Evolutionary conservation across 2,888 invertebrate species (phyloP).

Genomic region (Lydus trimaculatus): DNA sequence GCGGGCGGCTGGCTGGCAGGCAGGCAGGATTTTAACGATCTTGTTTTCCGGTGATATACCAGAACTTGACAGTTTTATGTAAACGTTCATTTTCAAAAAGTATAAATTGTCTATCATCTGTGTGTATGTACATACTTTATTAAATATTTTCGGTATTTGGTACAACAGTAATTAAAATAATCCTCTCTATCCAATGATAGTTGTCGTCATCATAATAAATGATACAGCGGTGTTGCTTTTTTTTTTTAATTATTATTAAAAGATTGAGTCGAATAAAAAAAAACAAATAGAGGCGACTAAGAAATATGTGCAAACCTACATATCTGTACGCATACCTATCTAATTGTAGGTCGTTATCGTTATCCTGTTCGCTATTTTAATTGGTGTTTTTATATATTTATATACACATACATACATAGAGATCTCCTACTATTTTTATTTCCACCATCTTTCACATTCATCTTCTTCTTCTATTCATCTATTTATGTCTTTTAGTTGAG

Average conservation of each 20-base stretch:
- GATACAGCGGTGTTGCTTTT: not conserved
- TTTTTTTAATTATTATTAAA: not conserved
- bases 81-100: not conserved
- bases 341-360: conserved; percentile 17
- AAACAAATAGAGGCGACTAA: not conserved
- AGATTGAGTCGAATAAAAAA: not conserved
- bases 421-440: not conserved
- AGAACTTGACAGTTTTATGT: not conserved
- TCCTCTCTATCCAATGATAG: not conserved
- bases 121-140: not conserved
- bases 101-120: too few species aligned
- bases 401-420: not conserved
- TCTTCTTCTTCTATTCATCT: not conserved
- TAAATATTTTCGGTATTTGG: not conserved
- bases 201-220: not conserved
- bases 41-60: not conserved
- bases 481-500: not conserved
- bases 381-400: conserved; percentile 7
- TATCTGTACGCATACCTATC: conserved; percentile 16
- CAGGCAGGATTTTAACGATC: not conserved
- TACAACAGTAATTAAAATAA: not conserved
- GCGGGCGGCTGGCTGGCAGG: too few species aligned
- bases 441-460: not conserved
- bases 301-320: conserved; percentile 11
- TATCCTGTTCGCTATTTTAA: conserved; percentile 14